Evolutionary conservation across 2,113 vertebrate species (phyloP).

Genomic region (Anolis carolinensis): DNA sequence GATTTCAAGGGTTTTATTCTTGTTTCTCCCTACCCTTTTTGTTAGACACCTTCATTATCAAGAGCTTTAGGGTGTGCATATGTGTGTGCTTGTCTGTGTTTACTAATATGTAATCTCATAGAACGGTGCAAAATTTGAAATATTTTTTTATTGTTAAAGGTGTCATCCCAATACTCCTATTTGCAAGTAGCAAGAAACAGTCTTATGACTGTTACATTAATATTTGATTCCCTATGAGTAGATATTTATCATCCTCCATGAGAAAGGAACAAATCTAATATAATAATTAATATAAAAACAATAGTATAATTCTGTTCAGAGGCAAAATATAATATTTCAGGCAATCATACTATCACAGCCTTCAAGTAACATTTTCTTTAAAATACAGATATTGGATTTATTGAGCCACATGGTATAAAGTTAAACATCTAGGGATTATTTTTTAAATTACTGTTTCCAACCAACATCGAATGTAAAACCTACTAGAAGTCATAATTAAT

Average conservation of each 20-base stretch:
- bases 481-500: background rate
- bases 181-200: background rate
- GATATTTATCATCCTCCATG: too few relatives aligned
- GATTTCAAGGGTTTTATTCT: conserved; percentile 19
- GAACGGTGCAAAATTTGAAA: conserved; percentile 13
- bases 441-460: background rate
- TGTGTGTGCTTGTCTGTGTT: too few relatives aligned
- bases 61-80: conserved; percentile 28
- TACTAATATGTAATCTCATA: background rate
- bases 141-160: background rate
- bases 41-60: conserved; percentile 18
- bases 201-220: background rate
- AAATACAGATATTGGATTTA: background rate
- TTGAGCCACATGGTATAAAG: background rate
- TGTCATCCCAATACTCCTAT: too few relatives aligned
- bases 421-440: background rate
- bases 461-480: background rate
- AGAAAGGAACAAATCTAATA: background rate
- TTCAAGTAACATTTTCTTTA: background rate
- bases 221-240: background rate
- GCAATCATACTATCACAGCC: background rate
- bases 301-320: background rate
- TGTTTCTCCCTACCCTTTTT: background rate
- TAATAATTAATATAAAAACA: background rate
- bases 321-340: background rate